These are phyloP conservation scores for Urocyon cinereoargenteus DNA, from an alignment of 2,797 vertebrate genomes.

Conservation along the genomic window DNA sequence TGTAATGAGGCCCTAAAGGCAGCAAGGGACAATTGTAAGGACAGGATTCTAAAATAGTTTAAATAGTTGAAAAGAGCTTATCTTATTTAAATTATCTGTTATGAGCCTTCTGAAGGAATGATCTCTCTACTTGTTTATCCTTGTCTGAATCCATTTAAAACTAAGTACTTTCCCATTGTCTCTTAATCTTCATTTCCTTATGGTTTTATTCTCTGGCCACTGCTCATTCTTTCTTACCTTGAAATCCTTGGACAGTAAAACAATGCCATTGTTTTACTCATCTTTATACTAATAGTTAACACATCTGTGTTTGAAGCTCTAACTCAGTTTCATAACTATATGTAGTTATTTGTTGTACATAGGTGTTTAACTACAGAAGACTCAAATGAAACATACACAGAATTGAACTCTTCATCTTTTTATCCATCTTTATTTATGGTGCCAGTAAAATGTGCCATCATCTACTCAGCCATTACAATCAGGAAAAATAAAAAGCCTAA, in stretches of 20 bases:
- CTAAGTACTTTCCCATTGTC: background rate
- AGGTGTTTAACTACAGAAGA: background rate
- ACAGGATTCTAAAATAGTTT: background rate
- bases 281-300: background rate
- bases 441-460: background rate
- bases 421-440: background rate
- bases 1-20: background rate
- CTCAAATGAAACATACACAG: background rate
- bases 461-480: background rate
- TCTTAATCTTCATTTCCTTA: background rate
- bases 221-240: background rate
- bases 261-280: background rate
- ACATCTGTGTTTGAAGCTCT: background rate
- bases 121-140: background rate
- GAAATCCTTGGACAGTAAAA: background rate
- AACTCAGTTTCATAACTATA: background rate
- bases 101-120: background rate
- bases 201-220: background rate
- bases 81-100: background rate
- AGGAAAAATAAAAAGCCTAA: background rate
- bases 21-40: background rate
- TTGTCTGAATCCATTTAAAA: background rate
- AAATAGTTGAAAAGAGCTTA: background rate
- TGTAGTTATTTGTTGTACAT: background rate
- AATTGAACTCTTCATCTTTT: background rate